These are phyloP conservation scores for Sesia bembeciformis DNA, from an alignment of 2,888 invertebrate species.

Conservation along the genomic window DNA sequence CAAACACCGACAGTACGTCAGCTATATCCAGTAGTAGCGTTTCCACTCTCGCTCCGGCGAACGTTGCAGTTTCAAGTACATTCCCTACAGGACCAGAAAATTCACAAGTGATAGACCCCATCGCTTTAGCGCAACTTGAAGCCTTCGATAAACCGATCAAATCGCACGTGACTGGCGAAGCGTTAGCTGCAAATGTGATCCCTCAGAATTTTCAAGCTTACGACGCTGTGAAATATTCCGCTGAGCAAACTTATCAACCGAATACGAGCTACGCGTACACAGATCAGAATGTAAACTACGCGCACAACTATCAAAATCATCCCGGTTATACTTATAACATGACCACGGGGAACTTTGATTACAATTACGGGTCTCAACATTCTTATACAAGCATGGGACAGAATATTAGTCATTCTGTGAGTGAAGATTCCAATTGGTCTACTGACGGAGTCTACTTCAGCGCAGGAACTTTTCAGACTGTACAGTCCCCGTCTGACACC, in stretches of 20 bases:
- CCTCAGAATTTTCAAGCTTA: constrained; percentile 18
- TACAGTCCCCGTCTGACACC: constrained; percentile 61
- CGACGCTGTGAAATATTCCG: constrained; percentile 1
- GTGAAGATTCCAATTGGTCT: constrained; percentile 33
- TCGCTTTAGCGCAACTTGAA: constrained; percentile 36
- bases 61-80: constrained; percentile 21
- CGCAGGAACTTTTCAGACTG: constrained; percentile 56
- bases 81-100: constrained; percentile 6
- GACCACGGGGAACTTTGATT: constrained; percentile 73
- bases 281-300: constrained; percentile 21
- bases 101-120: constrained; percentile 5
- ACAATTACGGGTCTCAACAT: constrained; percentile 77
- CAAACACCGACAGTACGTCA: constrained; percentile 29
- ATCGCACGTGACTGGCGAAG: constrained; percentile 59
- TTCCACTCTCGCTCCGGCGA: constrained; percentile 18
- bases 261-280: constrained; percentile 22
- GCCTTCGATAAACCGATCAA: constrained; percentile 57
- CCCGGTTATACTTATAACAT: constrained; percentile 77
- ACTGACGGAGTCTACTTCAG: constrained; percentile 55
- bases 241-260: constrained; percentile 2
- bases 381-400: constrained; percentile 30
- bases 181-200: constrained; percentile 23
- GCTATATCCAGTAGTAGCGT: constrained; percentile 26
- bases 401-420: constrained; percentile 25
- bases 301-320: constrained; percentile 64